Evolutionary conservation across 2,888 invertebrate species (phyloP).

Genomic region (Pantelozetes paolii): DNA sequence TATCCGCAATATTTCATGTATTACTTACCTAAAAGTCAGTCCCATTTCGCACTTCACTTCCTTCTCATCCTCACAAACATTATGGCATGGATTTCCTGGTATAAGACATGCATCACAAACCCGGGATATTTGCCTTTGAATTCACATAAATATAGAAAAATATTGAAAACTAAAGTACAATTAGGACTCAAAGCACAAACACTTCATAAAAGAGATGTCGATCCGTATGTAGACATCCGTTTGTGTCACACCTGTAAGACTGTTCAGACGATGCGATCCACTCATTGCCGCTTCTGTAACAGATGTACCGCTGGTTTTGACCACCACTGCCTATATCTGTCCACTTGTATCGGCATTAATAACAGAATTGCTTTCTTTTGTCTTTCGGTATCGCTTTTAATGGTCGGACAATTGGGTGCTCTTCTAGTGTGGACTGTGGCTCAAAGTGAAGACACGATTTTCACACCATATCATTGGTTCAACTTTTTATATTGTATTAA

Average conservation of each 20-base stretch:
- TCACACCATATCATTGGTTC: constrained; percentile 2
- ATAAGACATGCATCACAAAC: neutral
- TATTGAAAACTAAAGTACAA: neutral
- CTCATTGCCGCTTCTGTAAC: constrained; percentile 19
- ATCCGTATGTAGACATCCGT: neutral
- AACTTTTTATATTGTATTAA: neutral
- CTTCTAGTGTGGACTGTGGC: neutral
- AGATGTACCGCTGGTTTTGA: constrained; percentile 11
- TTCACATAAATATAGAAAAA: neutral
- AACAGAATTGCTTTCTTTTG: constrained; percentile 2
- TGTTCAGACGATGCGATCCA: constrained; percentile 1
- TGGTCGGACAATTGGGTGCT: neutral
- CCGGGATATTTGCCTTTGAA: constrained; percentile 16
- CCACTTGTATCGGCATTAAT: constrained; percentile 20
- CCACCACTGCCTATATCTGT: constrained; percentile 23
- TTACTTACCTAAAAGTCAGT: neutral
- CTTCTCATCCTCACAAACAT: neutral
- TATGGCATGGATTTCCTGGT: neutral
- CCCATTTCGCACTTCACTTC: neutral
- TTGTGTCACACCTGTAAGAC: constrained; percentile 20
- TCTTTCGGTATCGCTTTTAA: neutral
- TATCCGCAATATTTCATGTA: constrained; percentile 9
- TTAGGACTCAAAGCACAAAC: neutral
- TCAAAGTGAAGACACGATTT: neutral
- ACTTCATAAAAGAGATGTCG: neutral